Evolutionary conservation across 2,888 invertebrate genomes (phyloP).

Genomic region (Fragum fragum): DNA sequence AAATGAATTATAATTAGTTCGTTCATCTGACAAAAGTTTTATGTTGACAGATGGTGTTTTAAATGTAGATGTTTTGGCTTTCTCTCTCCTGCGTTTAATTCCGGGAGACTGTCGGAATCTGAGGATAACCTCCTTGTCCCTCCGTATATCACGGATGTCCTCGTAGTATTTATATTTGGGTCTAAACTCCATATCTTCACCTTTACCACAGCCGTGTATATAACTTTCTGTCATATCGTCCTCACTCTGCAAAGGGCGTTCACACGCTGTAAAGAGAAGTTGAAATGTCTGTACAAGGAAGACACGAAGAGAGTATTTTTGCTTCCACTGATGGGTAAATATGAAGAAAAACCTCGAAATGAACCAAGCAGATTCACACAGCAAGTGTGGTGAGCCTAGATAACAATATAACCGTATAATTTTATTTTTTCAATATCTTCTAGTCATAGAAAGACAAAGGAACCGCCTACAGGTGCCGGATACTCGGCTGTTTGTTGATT

Average conservation of each 20-base stretch:
- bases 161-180: constrained; percentile 83
- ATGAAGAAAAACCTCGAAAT: too few relatives aligned
- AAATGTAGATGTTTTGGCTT: constrained; percentile 58
- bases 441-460: too few relatives aligned
- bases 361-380: too few relatives aligned
- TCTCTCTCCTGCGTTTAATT: constrained; percentile 73
- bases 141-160: constrained; percentile 75
- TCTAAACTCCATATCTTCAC: constrained; percentile 75
- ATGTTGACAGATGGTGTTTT: constrained; percentile 42
- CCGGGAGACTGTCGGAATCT: constrained; percentile 81
- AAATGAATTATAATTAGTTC: constrained; percentile 57
- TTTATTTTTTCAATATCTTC: too few relatives aligned
- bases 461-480: too few relatives aligned
- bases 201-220: constrained; percentile 73
- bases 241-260: constrained; percentile 67
- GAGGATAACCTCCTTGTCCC: constrained; percentile 76
- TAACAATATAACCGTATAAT: too few relatives aligned
- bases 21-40: constrained; percentile 52
- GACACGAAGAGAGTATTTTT: too few relatives aligned
- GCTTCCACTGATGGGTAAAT: too few relatives aligned
- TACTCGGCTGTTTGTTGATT: too few relatives aligned
- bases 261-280: constrained; percentile 58
- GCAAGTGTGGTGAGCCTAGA: too few relatives aligned
- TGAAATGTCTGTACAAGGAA: too few relatives aligned
- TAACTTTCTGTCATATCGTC: constrained; percentile 67